Conservation (phyloP, 1,140 invertebrate genomes). For the Hestina assimilis region DNA sequence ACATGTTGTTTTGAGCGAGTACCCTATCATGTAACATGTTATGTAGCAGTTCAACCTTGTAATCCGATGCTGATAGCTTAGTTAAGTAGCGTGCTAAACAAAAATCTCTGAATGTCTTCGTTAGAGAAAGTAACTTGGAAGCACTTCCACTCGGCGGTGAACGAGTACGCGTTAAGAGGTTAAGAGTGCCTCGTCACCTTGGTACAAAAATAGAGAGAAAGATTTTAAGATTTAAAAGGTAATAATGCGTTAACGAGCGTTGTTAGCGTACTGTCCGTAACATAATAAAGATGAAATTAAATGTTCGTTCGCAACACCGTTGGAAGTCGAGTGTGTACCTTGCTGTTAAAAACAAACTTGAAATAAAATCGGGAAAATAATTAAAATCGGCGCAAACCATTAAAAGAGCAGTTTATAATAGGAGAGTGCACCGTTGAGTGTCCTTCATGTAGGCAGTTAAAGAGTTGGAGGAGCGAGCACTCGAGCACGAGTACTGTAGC, state of each 20-base stretch:
- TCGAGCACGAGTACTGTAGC: constrained; percentile 70
- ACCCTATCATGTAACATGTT: constrained; percentile 30
- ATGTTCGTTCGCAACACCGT: constrained; percentile 22
- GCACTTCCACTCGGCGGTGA: constrained; percentile 2
- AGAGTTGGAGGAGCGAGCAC: constrained; percentile 75
- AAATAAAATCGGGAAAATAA: constrained; percentile 66
- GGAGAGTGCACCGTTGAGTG: constrained; percentile 71
- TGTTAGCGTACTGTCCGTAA: constrained; percentile 5
- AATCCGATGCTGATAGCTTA: constrained; percentile 30
- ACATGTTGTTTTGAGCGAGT: constrained; percentile 34
- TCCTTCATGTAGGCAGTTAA: constrained; percentile 78
- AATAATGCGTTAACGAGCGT: constrained; percentile 15
- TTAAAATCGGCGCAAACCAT: constrained; percentile 75
- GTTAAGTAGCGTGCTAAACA: constrained; percentile 25
- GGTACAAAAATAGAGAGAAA: constrained; percentile 17
- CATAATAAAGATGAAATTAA: constrained; percentile 22
- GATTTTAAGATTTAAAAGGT: constrained; percentile 23
- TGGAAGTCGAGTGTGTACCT: constrained; percentile 26
- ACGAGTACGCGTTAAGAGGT: constrained; percentile 25
- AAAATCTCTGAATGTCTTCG: constrained; percentile 46
- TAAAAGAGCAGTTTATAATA: constrained; percentile 78
- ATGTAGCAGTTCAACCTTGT: constrained; percentile 31
- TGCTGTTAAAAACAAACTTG: constrained; percentile 32
- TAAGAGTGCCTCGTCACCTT: constrained; percentile 42
- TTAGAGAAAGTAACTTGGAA: constrained; percentile 36